Conservation (phyloP, 1,140 invertebrate genomes). For the Belonocnema kinseyi region DNA sequence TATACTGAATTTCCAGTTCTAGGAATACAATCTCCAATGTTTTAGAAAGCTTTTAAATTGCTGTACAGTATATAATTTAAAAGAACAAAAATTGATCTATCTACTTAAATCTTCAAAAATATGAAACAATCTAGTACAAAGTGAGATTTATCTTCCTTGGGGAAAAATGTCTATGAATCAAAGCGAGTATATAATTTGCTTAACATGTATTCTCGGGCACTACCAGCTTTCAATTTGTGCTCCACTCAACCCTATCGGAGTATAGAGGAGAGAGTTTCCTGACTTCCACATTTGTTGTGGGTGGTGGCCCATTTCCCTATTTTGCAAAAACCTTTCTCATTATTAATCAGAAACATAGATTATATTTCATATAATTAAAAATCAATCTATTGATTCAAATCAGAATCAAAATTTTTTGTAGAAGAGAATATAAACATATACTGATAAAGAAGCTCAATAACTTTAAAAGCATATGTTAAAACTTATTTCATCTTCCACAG, state of each 20-base stretch:
- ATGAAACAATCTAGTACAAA: neutral
- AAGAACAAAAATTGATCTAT: too few relatives aligned
- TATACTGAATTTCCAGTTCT: neutral
- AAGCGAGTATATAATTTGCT: neutral
- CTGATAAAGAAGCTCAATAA: too few relatives aligned
- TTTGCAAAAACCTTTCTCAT: neutral
- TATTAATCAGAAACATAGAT: neutral
- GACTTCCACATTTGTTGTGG: neutral
- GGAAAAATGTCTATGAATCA: neutral
- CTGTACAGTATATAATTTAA: too few relatives aligned
- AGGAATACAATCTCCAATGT: neutral
- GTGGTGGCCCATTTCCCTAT: conserved; percentile 19
- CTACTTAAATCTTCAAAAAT: conserved; percentile 3
- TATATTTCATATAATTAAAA: neutral
- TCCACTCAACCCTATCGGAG: neutral
- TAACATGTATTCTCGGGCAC: neutral
- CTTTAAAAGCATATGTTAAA: too few relatives aligned
- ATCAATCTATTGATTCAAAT: too few relatives aligned
- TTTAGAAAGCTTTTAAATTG: neutral
- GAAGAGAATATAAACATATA: too few relatives aligned
- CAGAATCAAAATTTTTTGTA: too few relatives aligned
- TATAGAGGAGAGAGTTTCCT: neutral
- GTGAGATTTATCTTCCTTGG: neutral
- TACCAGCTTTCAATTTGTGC: neutral
- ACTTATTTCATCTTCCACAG: too few relatives aligned